Percentiles rank a stretch among this genome's conserved stretches.
phyloP scores from a whole-genome alignment of 2,888 invertebrate genomes.

The Chymomyza fuscimana region DNA sequence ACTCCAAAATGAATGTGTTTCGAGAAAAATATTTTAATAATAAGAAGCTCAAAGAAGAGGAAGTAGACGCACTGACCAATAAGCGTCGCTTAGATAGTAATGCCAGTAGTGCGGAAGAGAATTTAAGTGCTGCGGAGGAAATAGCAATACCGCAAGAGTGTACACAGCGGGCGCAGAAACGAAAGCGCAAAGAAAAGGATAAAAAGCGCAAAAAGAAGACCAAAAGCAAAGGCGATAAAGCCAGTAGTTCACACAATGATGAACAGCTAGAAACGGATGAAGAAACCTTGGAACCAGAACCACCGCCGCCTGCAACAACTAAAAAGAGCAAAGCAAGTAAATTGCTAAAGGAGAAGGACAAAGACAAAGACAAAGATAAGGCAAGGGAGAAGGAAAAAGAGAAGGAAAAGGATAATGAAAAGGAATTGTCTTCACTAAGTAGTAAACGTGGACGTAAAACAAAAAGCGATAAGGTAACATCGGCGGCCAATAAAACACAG shows the following conservation, averaged over 20 bases:
- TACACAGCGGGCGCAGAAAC: conserved; percentile 66
- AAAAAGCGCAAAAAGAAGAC: conserved; percentile 77
- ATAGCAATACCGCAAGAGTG: conserved; percentile 14
- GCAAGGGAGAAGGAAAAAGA: conserved; percentile 39
- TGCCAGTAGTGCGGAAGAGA: conserved; percentile 43
- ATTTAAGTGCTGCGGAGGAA: conserved; percentile 24
- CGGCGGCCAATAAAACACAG: conserved; percentile 37
- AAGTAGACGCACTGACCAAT: conserved; percentile 17
- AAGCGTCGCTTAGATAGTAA: conserved; percentile 22
- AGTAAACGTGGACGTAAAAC: conserved; percentile 54
- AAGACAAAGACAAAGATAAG: conserved; percentile 40
- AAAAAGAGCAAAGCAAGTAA: conserved; percentile 45
- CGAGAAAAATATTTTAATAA: conserved; percentile 80
- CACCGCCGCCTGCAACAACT: conserved; percentile 16
- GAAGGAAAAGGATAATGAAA: conserved; percentile 27
- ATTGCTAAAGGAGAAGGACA: conserved; percentile 47
- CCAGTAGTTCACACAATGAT: conserved; percentile 2
- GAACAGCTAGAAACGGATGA: conserved; percentile 62
- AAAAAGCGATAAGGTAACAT: conserved; percentile 44
- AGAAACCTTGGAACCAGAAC: conserved; percentile 50
- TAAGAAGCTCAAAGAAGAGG: conserved; percentile 75
- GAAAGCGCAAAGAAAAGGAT: conserved; percentile 79
- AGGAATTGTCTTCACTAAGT: conserved; percentile 28
- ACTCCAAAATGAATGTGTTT: conserved; percentile 80
- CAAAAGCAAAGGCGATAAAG: conserved; percentile 59